Evolutionary conservation across 37 sponge, comb jelly and placozoan species (phyloP).

Genomic region (Diacarnus erythraeanus): DNA sequence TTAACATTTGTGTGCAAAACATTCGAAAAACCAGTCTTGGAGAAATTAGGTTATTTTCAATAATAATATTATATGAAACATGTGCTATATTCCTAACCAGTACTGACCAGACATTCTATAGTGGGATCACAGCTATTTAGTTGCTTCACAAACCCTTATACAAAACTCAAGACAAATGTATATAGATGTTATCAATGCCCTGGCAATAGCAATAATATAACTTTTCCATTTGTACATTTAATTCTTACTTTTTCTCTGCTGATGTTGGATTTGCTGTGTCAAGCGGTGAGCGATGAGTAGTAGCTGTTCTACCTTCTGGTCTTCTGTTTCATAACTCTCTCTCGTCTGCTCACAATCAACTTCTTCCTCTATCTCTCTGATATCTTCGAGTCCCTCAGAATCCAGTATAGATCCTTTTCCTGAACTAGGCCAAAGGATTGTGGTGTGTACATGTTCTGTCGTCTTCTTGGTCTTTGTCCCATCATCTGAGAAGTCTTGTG

Average conservation of each 20-base stretch:
- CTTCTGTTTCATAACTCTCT: background rate
- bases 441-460: background rate
- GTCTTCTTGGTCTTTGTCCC: background rate
- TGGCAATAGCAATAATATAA: too few relatives aligned
- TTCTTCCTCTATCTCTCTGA: background rate
- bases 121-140: too few relatives aligned
- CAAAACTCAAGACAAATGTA: too few relatives aligned
- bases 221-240: too few relatives aligned
- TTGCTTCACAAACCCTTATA: too few relatives aligned
- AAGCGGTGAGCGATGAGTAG: constrained; percentile 42
- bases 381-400: background rate
- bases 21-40: too few relatives aligned
- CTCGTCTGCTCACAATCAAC: background rate
- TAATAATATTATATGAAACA: too few relatives aligned
- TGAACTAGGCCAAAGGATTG: background rate
- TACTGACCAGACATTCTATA: too few relatives aligned
- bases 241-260: background rate
- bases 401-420: background rate
- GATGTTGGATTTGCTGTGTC: background rate
- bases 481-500: background rate
- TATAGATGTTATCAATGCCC: too few relatives aligned
- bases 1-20: too few relatives aligned
- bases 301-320: constrained; percentile 36
- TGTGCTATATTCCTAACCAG: too few relatives aligned
- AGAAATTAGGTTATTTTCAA: too few relatives aligned